Base-by-base conservation (phyloP, 2,113 vertebrate species). In the Podarcis raffonei region DNA sequence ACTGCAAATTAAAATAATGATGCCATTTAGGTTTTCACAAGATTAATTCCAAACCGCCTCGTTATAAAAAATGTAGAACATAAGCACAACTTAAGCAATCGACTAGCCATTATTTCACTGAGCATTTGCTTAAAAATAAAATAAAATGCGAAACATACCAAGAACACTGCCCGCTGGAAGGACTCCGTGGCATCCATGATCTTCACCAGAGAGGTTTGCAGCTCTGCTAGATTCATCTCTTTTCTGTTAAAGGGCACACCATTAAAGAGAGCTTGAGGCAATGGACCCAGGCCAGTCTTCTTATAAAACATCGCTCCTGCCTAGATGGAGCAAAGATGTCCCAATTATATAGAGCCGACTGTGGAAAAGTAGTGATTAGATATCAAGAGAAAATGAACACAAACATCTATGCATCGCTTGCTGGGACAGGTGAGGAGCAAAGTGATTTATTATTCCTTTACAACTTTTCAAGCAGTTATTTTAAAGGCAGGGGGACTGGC, bases 261-360 rank as follows among this genome's bases (percentile, higher is more conserved):
- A 86, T 99, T 99, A 96, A 99, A 99, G 89, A 99, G 97, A 66
- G 94, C 98, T 93, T 99, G 96, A 89, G 99, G 99, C 88, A 99
- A 95, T 0, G 96, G 88, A 81, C 98, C 98, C 90, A 99, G 96
- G 84, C 98, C 98, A 89, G 97, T 97, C 96, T 97, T 98, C 93
- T 93, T 97, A 93, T 99, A 98, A 96, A 99, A 99, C 68, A 87
- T 94, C 92, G 96, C 94, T 93, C 98, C 99, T 75, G 97, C 97
- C 99, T 99, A 93, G 93, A 92, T 53, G 91, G 66, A 96, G 94
- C 84, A 96, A 92, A 94, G 94, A 94, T 85, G 94, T 59, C 89
- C 96, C 72, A 87, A 89, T 96, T 93, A 97, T 93, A 93, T 0
- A 94, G 81, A 93, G 68, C 35, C 91, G 48, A 93, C 86, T 84